Conservation (phyloP, 2,797 vertebrate genomes). For the Esox masquinongy region DNA sequence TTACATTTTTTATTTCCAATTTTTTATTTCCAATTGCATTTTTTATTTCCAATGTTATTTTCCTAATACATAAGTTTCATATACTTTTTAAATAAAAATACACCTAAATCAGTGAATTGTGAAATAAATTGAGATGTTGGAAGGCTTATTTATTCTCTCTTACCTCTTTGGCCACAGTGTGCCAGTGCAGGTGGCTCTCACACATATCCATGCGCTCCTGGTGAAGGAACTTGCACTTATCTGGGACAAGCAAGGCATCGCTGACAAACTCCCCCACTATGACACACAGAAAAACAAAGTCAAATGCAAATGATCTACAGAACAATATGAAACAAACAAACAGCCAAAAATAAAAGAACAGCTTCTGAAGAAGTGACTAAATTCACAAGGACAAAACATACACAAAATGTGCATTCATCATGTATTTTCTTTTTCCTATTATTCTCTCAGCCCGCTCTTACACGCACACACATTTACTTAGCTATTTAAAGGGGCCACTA, state of each 20-base stretch:
- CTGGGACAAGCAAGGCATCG: constrained; percentile 94
- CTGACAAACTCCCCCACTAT: constrained; percentile 97
- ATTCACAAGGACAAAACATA: background rate
- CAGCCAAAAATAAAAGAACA: background rate
- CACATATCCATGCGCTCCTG: constrained; percentile 97
- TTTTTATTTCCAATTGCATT: too few relatives aligned
- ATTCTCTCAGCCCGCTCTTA: background rate
- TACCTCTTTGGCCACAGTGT: constrained; percentile 98
- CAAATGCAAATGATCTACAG: background rate
- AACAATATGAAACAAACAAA: background rate
- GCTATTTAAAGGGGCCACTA: too few relatives aligned
- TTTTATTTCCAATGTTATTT: too few relatives aligned
- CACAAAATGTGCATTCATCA: background rate
- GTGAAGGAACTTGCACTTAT: constrained; percentile 97
- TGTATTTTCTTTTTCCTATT: background rate
- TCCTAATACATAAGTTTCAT: too few relatives aligned
- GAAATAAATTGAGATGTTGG: too few relatives aligned
- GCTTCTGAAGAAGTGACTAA: background rate
- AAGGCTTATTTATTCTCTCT: background rate
- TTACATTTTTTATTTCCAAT: too few relatives aligned
- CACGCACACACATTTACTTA: background rate
- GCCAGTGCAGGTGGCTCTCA: constrained; percentile 98
- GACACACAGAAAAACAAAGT: constrained; percentile 17
- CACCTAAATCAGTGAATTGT: too few relatives aligned
- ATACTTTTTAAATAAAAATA: too few relatives aligned